These are phyloP conservation scores for Pilophorus perplexus DNA, from an alignment of 2,888 invertebrate species.

Conservation along the genomic window DNA sequence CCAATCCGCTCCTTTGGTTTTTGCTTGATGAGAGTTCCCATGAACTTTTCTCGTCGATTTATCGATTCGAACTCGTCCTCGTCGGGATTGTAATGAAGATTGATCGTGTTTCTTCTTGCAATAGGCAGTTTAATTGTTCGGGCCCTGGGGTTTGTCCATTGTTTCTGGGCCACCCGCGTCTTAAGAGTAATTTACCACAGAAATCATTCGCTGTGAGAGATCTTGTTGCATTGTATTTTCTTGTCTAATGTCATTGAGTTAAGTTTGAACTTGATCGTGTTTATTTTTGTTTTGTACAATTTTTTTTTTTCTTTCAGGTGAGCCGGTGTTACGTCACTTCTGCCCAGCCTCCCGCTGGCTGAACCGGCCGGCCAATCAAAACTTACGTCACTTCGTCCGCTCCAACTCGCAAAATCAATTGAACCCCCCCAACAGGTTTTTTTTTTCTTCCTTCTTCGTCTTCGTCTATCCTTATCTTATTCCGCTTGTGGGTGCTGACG, in stretches of 20 bases:
- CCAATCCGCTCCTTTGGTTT: too few relatives aligned
- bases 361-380: slow-evolving; percentile 12
- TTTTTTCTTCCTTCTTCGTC: neutral
- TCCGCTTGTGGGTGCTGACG: too few relatives aligned
- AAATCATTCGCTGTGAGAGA: too few relatives aligned
- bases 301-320: too few relatives aligned
- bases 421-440: slow-evolving; percentile 16
- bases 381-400: slow-evolving; percentile 15
- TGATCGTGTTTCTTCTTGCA: neutral
- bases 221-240: too few relatives aligned
- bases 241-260: too few relatives aligned
- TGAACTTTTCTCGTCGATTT: slow-evolving; percentile 20
- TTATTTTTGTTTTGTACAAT: too few relatives aligned
- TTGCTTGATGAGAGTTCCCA: slow-evolving; percentile 24
- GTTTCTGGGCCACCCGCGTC: slow-evolving; percentile 10
- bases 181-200: neutral
- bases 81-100: slow-evolving; percentile 10
- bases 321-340: slow-evolving; percentile 24
- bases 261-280: too few relatives aligned
- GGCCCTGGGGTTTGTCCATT: neutral
- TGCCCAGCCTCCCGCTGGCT: slow-evolving; percentile 23
- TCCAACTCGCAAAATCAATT: slow-evolving; percentile 26
- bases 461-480: too few relatives aligned
- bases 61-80: slow-evolving; percentile 7
- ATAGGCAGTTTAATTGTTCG: neutral